A percentile compares a stretch with the other conserved stretches of the same genome.
Conservation (phyloP, 2,113 vertebrate genomes). For the Anser cygnoides region DNA sequence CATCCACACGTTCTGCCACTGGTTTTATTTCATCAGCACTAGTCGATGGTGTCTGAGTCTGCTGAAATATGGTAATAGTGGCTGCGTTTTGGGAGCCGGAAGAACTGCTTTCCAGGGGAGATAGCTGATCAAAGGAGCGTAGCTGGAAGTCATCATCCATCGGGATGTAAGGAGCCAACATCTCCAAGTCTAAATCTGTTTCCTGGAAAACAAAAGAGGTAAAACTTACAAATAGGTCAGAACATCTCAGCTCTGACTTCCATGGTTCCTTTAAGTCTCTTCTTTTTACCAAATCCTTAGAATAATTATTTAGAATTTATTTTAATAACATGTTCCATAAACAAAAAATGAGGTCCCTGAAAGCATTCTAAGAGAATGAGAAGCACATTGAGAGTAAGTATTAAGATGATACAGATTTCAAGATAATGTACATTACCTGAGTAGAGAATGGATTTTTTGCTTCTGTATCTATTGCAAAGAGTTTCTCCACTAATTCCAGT, state of each 20-base stretch:
- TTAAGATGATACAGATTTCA: neutral
- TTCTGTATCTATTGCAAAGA: slow-evolving; percentile 96
- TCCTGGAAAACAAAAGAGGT: slow-evolving; percentile 66
- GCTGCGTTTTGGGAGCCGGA: slow-evolving; percentile 59
- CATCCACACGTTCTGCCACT: slow-evolving; percentile 56
- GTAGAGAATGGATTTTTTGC: slow-evolving; percentile 89
- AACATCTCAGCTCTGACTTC: neutral
- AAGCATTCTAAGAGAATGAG: neutral
- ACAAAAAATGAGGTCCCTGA: neutral
- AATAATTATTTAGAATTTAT: neutral
- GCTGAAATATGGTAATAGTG: slow-evolving; percentile 65
- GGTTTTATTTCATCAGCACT: slow-evolving; percentile 66
- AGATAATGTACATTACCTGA: slow-evolving; percentile 80
- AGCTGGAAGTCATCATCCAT: slow-evolving; percentile 99
- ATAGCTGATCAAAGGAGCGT: slow-evolving; percentile 84
- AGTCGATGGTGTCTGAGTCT: slow-evolving; percentile 21
- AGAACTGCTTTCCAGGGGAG: slow-evolving; percentile 79
- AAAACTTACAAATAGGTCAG: neutral
- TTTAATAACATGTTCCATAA: neutral
- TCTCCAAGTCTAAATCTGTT: slow-evolving; percentile 92
- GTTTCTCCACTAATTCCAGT: slow-evolving; percentile 94
- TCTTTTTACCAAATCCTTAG: neutral
- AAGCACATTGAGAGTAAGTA: neutral
- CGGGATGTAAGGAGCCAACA: slow-evolving; percentile 97
- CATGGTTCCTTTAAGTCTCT: neutral